Evolutionary conservation across 30 jellyfish, hydroid and myxozoan species (phyloP), one percentile per base, ranked within the genome.

Genomic region (Rhopilema esculentum): DNA sequence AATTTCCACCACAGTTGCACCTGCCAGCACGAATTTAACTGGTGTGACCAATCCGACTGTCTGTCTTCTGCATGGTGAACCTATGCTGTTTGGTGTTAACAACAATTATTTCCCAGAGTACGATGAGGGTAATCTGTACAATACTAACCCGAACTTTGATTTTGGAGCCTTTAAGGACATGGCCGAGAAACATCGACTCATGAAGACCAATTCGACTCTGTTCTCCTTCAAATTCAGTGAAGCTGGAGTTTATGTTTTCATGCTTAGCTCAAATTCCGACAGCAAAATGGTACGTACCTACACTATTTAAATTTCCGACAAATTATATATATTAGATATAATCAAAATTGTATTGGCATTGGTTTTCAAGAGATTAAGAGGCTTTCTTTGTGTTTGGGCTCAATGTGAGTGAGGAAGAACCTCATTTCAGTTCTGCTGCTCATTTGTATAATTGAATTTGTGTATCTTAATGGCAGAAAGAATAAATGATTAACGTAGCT

Each of bases 191-290:
- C 99, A 88, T 53, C 85, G 84, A 26, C 87, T 84, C 18, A 88
- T 86, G 95, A 75, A 72, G 69, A 76, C 97, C 69, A 94, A 85
- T 32, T 90, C 96, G 17, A 89, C 97, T 8, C 82, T 94, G 72
- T 94, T 94, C 74, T 72, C 97, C 17, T 94, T 94, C 90, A 66
- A 87, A 49, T 94, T 94, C 64, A 80, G 77, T 52, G 89, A 57
- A 25, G 90, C 97, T 16, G 99, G 99, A 15, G 99, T 94, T 27
- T 94, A 94, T 77, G 99, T 88, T 0, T 94, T 94, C 84, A 94
- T 73, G 71, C 90, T 85, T 80, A 94, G 97, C 68, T 85, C 97
- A 17, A 31, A 80, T 30, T 27, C 67, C 16, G 77, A 85, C 50
- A 27, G 82, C 20, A 94, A 86, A 79, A 94, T 89, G 99, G 99